Base-by-base conservation (phyloP, 2,888 invertebrate genomes). In the Hirtodrosophila confusa region DNA sequence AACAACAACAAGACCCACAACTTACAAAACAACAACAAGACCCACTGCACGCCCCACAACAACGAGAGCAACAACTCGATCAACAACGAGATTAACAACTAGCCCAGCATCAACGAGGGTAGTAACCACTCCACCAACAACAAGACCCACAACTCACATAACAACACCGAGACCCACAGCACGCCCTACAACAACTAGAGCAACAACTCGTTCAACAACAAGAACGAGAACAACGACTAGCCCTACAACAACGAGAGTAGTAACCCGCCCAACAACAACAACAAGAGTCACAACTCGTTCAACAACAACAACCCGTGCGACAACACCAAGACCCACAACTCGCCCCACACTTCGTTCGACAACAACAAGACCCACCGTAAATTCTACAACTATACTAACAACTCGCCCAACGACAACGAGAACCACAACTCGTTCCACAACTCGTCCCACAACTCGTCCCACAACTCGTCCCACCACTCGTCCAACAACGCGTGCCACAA, bases 251-350 rank as follows among this genome's bases (percentile, higher is more conserved):
- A 27, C 27, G 4, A 27, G 27, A 27, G 33, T 62, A 5, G 49
- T 56, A n/a, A 37, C 51, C 1, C 56, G 35, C 1, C 12, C 51
- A 33, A 31, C 53, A 45, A 54, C 66, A 11, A 12, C 29, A 2
- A 1, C 1, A 29, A 35, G n/a, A 12, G 36, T 51, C 41, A 62
- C 57, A 8, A 41, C n/a, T 5, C 48, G 35, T 5, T 23, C 27
- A 27, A 43, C 5, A 4, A 27, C 27, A 43, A 3, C 31, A 35
- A 35, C 49, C 17, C 31, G 33, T 29, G 4, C 12, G 24, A 50
- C 55, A 10, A 68, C 49, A 23, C 43, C 60, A 7, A 45, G 7
- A 53, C 7, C 27, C 35, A 50, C 37, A 51, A 27, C 47, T 0
- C 39, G 35, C 17, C 8, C 65, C 0, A 35, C 60, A 17, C 11